Evolutionary conservation across 2,797 vertebrate genomes (phyloP), one percentile per base, ranked within the genome.

Genomic region (Gymnothorax reevesii): DNA sequence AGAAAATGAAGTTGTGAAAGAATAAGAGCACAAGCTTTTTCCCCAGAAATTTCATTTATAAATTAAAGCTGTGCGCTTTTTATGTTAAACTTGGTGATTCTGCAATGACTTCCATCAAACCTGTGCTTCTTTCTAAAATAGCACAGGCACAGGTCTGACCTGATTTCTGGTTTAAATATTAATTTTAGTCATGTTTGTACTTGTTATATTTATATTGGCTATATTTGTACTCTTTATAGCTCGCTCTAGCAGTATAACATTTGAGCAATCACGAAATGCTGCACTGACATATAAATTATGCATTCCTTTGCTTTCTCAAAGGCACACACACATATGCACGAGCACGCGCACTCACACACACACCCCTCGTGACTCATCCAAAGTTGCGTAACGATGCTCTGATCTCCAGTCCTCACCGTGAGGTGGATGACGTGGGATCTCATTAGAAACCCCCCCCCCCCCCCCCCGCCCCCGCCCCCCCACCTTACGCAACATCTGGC

Each of bases 401-500:
- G 57, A 12, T 79, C 75, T 79, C 57, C 55, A 7, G 57, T 42
- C 17, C 8, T 27, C 82, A 12, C 9, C 55, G 22, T 20, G 20
- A 79, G 49, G 49, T 7, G 49, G 15, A 0, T 17, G 55, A 60
- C 59, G 13, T 12, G 57, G 3, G 57, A 17, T 33, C 55, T 57
- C 80, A 59, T 49, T 66, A 84, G 64, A 59, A 17, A 17, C 77
- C 52, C 79, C 80, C 69, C 69, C n/a, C n/a, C n/a, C 8, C n/a
- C n/a, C 27, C 10, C 25, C 69, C 0, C 69, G 25, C 69, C 71
- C 8, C 69, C 25, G 10, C 27, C 71, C 27, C 13, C 13, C 12
- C 57, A 17, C 57, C 64, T 86, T 86, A 86, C 42, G 80, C 83
- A 86, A 86, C 57, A n/a, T 55, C 6, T 59, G 57, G 2, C 27